phyloP scores from a whole-genome alignment of 2,888 invertebrate genomes.

The Watsonalla cultraria region DNA sequence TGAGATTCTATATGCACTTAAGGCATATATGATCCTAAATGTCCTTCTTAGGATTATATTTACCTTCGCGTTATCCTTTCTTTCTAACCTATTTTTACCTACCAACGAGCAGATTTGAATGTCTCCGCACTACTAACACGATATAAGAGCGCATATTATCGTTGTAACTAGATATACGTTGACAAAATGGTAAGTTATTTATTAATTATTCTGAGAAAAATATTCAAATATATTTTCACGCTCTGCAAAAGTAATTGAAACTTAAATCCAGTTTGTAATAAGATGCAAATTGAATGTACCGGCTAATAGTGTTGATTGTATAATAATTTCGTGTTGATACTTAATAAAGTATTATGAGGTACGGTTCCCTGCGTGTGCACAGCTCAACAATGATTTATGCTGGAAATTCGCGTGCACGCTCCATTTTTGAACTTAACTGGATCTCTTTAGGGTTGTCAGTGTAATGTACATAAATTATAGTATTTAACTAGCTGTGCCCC shows the following conservation, averaged over 20 bases:
- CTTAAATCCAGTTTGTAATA: conserved; percentile 18
- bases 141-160: too few relatives aligned
- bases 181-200: neutral
- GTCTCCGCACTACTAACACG: too few relatives aligned
- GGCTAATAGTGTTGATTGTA: conserved; percentile 30
- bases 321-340: conserved; percentile 50
- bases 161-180: too few relatives aligned
- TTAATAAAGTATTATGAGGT: conserved; percentile 42
- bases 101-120: too few relatives aligned
- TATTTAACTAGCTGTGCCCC: too few relatives aligned
- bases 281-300: conserved; percentile 29
- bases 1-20: too few relatives aligned
- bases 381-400: conserved; percentile 45
- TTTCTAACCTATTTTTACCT: too few relatives aligned
- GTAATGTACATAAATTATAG: neutral
- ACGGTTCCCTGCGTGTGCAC: conserved; percentile 43
- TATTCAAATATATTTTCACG: conserved; percentile 1
- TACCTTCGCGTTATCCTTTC: too few relatives aligned
- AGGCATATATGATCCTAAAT: too few relatives aligned
- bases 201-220: neutral
- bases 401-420: conserved; percentile 47
- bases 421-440: conserved; percentile 53
- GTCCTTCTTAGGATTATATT: too few relatives aligned
- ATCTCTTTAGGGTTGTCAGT: conserved; percentile 31
- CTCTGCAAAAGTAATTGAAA: conserved; percentile 12